Conservation (phyloP, 2,113 vertebrate genomes). For the Pandion haliaetus region DNA sequence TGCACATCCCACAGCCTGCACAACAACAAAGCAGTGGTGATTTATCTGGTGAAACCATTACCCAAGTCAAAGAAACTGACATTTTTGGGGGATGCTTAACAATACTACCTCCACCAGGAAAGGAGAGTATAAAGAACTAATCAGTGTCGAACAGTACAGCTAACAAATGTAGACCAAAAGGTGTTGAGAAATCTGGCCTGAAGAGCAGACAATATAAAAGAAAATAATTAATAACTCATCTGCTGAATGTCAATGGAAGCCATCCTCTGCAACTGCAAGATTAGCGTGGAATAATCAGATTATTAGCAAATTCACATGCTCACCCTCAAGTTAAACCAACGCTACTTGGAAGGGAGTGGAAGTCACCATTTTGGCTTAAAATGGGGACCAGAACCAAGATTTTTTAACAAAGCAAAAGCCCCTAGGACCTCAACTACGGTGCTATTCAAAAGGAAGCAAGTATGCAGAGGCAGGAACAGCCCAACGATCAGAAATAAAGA, state of each 20-base stretch:
- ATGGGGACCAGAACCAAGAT: neutral
- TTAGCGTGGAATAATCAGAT: constrained; percentile 12
- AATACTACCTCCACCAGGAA: neutral
- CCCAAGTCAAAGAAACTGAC: neutral
- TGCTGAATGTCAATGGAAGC: neutral
- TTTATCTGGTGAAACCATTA: neutral
- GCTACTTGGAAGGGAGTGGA: neutral
- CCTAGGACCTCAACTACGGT: neutral
- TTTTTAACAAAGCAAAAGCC: neutral
- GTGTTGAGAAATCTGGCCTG: neutral
- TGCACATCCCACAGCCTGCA: neutral
- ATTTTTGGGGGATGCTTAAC: neutral
- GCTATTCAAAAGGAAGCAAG: neutral
- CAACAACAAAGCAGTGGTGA: neutral
- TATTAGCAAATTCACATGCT: neutral
- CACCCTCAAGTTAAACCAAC: neutral
- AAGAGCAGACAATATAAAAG: neutral
- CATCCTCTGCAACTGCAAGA: neutral
- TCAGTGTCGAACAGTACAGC: neutral
- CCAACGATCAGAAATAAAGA: neutral
- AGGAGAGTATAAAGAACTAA: neutral
- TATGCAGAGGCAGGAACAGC: neutral
- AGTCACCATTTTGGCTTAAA: neutral
- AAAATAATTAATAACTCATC: constrained; percentile 27
- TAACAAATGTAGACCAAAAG: neutral